Conservation (phyloP, 2,888 invertebrate genomes). For the Nomada ruficornis region DNA sequence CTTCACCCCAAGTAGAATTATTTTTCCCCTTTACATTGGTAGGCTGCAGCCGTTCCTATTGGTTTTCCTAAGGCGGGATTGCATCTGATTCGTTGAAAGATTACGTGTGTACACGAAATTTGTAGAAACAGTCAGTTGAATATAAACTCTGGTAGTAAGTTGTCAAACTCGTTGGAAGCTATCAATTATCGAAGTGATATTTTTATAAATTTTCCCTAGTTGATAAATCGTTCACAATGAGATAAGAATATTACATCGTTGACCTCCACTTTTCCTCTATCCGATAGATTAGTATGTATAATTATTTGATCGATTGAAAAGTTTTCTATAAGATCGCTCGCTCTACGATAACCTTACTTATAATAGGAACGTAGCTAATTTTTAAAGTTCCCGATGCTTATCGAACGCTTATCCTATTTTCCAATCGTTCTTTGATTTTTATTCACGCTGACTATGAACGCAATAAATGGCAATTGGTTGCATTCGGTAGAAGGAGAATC, state of each 20-base stretch:
- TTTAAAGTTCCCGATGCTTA: neutral
- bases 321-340: neutral
- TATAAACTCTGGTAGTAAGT: neutral
- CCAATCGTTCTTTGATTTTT: neutral
- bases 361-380: neutral
- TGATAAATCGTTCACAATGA: neutral
- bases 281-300: neutral
- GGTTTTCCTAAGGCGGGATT: conserved; percentile 66
- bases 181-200: neutral
- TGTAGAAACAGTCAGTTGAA: neutral
- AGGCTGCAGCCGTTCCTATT: conserved; percentile 47
- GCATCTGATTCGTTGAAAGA: conserved; percentile 47
- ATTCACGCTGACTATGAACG: conserved; percentile 52
- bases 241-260: no score
- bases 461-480: conserved; percentile 78
- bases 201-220: neutral
- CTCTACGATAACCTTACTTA: neutral
- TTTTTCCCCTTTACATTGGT: conserved; percentile 53
- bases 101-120: neutral
- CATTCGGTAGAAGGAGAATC: conserved; percentile 77
- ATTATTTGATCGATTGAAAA: neutral
- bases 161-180: neutral
- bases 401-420: neutral
- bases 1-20: conserved; percentile 61
- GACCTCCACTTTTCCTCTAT: neutral